phyloP scores from a whole-genome alignment of 1,140 invertebrate species.

The Hydropsyche tenuis region DNA sequence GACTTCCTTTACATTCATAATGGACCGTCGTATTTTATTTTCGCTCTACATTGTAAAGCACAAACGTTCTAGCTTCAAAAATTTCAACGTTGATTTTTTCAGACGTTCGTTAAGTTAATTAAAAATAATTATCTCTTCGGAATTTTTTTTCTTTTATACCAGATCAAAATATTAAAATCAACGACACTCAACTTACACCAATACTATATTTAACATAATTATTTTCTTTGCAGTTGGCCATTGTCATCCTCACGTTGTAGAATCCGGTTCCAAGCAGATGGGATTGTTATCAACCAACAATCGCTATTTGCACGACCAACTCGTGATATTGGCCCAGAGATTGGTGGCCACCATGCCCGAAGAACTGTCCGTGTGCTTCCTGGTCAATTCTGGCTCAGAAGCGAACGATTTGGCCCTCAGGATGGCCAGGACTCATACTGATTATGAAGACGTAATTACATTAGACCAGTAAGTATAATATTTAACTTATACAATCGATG shows the following conservation, averaged over 20 bases:
- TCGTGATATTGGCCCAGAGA: conserved; percentile 89
- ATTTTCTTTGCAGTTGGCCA: conserved; percentile 82
- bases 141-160: background rate
- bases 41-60: too few relatives aligned
- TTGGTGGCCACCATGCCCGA: conserved; percentile 83
- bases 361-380: conserved; percentile 89
- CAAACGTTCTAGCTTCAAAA: too few relatives aligned
- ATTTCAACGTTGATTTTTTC: too few relatives aligned
- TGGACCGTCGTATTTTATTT: too few relatives aligned
- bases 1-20: too few relatives aligned
- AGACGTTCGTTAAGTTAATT: too few relatives aligned
- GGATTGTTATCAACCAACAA: conserved; percentile 89
- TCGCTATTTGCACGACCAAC: conserved; percentile 93
- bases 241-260: conserved; percentile 92
- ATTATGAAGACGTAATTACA: conserved; percentile 87
- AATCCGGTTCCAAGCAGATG: conserved; percentile 89
- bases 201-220: conserved; percentile 35
- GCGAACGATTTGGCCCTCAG: conserved; percentile 97
- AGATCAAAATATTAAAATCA: background rate
- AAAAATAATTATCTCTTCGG: background rate
- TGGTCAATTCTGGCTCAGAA: conserved; percentile 99
- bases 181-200: too few relatives aligned
- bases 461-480: conserved; percentile 90
- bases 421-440: conserved; percentile 87
- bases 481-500: too few relatives aligned